A percentile compares a stretch with the other conserved stretches of the same genome.
phyloP scores from a whole-genome alignment of 2,113 vertebrate species.

The human region DNA sequence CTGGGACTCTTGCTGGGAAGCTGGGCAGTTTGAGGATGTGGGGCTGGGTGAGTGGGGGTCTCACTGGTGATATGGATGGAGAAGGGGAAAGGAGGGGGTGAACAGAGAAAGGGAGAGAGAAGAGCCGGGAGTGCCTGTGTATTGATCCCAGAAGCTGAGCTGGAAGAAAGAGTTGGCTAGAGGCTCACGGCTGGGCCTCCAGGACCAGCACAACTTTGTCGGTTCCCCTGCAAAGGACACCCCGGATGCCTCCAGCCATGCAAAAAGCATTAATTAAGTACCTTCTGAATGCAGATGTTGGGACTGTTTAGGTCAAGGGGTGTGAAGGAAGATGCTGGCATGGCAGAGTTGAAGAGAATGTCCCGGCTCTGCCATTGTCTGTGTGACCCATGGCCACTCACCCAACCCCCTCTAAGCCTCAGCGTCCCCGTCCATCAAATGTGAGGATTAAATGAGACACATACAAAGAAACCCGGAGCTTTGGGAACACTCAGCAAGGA shows the following conservation, averaged over 20 bases:
- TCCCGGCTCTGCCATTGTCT: background rate
- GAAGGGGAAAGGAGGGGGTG: background rate
- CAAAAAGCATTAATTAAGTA: accelerated
- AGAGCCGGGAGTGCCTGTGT: background rate
- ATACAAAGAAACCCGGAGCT: background rate
- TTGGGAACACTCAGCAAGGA: accelerated
- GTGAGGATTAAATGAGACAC: background rate
- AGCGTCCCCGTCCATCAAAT: accelerated
- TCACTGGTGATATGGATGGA: accelerated
- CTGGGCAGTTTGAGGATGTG: background rate
- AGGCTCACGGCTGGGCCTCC: background rate
- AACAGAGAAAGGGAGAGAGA: accelerated
- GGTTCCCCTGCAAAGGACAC: accelerated
- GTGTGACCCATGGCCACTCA: accelerated
- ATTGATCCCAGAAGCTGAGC: background rate
- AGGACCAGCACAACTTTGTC: accelerated
- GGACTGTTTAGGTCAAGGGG: accelerated
- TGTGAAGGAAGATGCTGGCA: too few relatives aligned
- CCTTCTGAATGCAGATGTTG: background rate
- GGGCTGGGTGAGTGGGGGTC: accelerated
- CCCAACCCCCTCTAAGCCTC: background rate
- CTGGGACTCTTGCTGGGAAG: accelerated
- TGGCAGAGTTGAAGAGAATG: background rate
- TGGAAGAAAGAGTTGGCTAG: background rate
- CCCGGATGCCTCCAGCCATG: accelerated